A percentile compares a stretch with the other conserved stretches of the same genome.
phyloP scores from a whole-genome alignment of 2,113 vertebrate genomes.

The Lophura nycthemera region DNA sequence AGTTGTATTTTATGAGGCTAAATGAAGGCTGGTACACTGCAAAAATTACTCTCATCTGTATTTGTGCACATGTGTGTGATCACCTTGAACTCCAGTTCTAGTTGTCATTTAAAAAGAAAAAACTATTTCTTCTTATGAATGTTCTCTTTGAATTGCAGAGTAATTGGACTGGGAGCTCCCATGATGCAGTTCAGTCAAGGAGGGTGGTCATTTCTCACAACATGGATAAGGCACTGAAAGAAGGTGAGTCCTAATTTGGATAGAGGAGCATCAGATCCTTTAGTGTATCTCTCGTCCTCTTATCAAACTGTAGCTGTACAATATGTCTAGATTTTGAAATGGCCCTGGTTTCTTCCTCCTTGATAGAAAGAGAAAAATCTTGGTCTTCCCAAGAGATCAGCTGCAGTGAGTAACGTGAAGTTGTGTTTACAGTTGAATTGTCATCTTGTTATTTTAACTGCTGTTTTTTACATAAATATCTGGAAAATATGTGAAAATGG shows the following conservation, averaged over 20 bases:
- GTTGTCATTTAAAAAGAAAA: not conserved
- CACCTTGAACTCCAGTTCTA: not conserved
- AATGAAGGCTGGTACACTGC: not conserved
- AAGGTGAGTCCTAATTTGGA: slow-evolving; percentile 83
- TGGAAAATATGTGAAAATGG: not conserved
- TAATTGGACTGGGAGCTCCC: slow-evolving; percentile 77
- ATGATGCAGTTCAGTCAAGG: slow-evolving; percentile 85
- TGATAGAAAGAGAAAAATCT: not conserved
- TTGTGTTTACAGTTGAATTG: not conserved
- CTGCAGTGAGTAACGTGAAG: not conserved
- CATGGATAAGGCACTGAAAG: slow-evolving; percentile 95
- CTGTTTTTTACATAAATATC: not conserved
- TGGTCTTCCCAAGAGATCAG: not conserved
- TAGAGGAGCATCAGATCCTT: not conserved
- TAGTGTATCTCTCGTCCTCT: not conserved
- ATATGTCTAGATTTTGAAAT: not conserved
- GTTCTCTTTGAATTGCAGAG: slow-evolving; percentile 77
- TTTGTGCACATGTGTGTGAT: not conserved
- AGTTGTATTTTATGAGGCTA: not conserved
- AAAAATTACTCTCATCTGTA: not conserved
- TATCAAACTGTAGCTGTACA: not conserved
- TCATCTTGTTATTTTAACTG: not conserved
- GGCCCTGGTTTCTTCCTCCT: not conserved
- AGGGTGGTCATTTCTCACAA: slow-evolving; percentile 96
- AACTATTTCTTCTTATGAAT: not conserved